Evolutionary conservation across 2,888 invertebrate species (phyloP).

Genomic region (Polyommatus iphigenia): DNA sequence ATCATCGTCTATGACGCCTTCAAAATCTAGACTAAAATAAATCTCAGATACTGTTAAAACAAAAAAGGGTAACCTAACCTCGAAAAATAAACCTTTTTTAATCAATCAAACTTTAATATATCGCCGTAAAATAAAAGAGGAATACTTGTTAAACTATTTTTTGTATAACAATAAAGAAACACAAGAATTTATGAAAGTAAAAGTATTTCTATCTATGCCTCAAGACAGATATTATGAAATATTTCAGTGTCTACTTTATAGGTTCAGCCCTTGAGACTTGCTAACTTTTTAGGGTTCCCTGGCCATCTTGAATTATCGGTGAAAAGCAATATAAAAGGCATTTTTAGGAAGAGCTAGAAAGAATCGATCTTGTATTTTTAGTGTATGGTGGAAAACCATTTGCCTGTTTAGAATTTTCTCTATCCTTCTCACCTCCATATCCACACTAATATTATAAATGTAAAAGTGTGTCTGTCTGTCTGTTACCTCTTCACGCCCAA

Average conservation of each 20-base stretch:
- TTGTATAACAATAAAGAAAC: slow-evolving; percentile 27
- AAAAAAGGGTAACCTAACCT: not conserved
- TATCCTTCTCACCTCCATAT: too few relatives aligned
- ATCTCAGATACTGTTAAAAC: not conserved
- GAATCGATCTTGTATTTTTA: too few relatives aligned
- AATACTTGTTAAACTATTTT: slow-evolving; percentile 6
- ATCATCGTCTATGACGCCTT: not conserved
- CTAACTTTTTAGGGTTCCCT: slow-evolving; percentile 18
- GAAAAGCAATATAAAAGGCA: not conserved
- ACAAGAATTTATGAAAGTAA: slow-evolving; percentile 31
- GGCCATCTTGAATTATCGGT: not conserved
- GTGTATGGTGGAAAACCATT: too few relatives aligned
- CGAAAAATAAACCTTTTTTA: slow-evolving; percentile 1
- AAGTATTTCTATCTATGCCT: slow-evolving; percentile 30
- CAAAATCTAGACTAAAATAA: not conserved
- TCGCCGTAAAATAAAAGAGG: slow-evolving; percentile 9
- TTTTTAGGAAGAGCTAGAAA: not conserved
- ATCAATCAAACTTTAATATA: slow-evolving; percentile 22
- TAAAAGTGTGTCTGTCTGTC: too few relatives aligned
- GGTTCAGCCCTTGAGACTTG: slow-evolving; percentile 38
- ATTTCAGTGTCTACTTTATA: slow-evolving; percentile 37
- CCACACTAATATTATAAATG: too few relatives aligned
- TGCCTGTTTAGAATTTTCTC: too few relatives aligned
- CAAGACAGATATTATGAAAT: slow-evolving; percentile 37
- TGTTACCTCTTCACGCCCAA: too few relatives aligned